phyloP scores from a whole-genome alignment of 2,797 vertebrate species.

The Cuniculus paca region DNA sequence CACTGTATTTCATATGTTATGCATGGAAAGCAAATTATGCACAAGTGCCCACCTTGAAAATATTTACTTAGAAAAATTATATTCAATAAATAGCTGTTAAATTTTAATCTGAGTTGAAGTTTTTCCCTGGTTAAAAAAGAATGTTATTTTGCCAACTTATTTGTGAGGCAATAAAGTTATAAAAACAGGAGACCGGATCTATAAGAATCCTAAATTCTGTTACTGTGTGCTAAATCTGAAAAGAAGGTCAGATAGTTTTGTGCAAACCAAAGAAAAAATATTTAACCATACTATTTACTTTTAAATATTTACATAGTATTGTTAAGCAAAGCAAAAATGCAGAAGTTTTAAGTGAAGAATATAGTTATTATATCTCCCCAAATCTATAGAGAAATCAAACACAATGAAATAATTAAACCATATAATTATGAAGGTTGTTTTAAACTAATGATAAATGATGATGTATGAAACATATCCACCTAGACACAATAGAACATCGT shows the following conservation, averaged over 20 bases:
- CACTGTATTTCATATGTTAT: neutral
- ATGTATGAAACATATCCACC: neutral
- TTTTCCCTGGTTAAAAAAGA: neutral
- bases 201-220: constrained; percentile 27
- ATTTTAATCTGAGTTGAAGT: neutral
- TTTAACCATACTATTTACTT: constrained; percentile 14
- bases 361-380: constrained; percentile 6
- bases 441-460: neutral
- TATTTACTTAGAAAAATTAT: neutral
- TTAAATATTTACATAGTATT: neutral
- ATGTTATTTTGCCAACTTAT: neutral
- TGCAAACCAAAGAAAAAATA: constrained; percentile 25
- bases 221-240: neutral
- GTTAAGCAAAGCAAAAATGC: neutral
- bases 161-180: neutral
- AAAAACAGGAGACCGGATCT: neutral
- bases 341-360: neutral
- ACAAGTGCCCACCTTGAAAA: neutral
- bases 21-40: neutral
- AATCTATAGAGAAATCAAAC: neutral
- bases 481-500: neutral
- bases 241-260: neutral
- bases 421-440: neutral
- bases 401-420: neutral
- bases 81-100: neutral